Conservation (phyloP, 2,888 invertebrate species). For the Sympetrum striolatum region DNA sequence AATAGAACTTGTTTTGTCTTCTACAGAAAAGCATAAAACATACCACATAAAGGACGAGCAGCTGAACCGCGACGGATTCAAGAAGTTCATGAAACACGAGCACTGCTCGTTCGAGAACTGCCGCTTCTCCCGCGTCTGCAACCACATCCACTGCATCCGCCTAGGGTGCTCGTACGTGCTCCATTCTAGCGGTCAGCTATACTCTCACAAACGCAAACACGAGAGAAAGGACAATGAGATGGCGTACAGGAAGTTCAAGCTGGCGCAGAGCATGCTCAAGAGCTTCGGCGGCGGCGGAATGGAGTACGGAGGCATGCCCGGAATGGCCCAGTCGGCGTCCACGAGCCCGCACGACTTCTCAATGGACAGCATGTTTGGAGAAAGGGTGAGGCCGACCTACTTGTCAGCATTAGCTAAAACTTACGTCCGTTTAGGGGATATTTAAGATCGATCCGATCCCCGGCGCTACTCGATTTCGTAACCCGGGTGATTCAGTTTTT, state of each 20-base stretch:
- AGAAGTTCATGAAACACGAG: constrained; percentile 98
- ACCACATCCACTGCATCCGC: constrained; percentile 98
- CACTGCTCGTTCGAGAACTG: constrained; percentile 90
- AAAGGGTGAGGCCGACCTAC: constrained; percentile 22
- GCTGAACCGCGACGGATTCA: constrained; percentile 93
- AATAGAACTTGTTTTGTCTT: constrained; percentile 31
- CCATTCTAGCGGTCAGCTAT: constrained; percentile 95
- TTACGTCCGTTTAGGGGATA: background rate
- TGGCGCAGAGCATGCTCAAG: constrained; percentile 67
- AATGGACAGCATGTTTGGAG: constrained; percentile 50
- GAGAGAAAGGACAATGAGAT: constrained; percentile 92
- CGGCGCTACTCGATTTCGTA: too few species aligned
- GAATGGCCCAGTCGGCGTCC: constrained; percentile 44
- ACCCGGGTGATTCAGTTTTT: too few species aligned
- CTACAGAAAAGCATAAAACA: constrained; percentile 95
- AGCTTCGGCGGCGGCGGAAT: constrained; percentile 64
- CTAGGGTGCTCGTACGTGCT: constrained; percentile 94
- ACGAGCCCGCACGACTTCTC: constrained; percentile 41
- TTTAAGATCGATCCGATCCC: too few species aligned
- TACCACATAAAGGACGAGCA: constrained; percentile 98
- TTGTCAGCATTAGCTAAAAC: background rate
- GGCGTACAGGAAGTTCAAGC: constrained; percentile 79
- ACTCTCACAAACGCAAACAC: constrained; percentile 97
- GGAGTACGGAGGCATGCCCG: constrained; percentile 2
- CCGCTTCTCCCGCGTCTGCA: constrained; percentile 92